Conservation (phyloP, 2,888 invertebrate species). For the Pegoplata infirma region DNA sequence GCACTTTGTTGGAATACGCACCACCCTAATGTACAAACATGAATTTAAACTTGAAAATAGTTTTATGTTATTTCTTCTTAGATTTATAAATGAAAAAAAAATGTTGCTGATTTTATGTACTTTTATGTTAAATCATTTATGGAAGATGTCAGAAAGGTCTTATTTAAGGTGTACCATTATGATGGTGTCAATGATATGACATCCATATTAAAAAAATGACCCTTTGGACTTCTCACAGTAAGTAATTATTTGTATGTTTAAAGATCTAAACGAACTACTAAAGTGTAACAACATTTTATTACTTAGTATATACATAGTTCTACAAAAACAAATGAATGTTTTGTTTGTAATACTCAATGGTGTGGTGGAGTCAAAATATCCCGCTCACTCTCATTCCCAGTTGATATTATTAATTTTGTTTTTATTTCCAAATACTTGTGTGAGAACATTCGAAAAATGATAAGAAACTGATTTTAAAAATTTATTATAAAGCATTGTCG, state of each 20-base stretch:
- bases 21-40: too few species aligned
- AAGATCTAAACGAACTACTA: background rate
- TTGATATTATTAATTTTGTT: too few species aligned
- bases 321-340: background rate
- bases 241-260: background rate
- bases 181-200: background rate
- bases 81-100: background rate
- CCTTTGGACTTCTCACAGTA: background rate
- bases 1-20: too few species aligned
- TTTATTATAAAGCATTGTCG: slow-evolving; percentile 15
- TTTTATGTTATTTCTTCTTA: background rate
- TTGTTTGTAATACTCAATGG: slow-evolving; percentile 5
- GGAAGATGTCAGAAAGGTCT: background rate
- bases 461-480: slow-evolving; percentile 40
- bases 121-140: background rate
- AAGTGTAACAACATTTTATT: background rate
- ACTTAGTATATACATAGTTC: background rate
- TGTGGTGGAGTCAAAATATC: slow-evolving; percentile 1
- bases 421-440: slow-evolving; percentile 17
- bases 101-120: background rate
- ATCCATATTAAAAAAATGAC: background rate
- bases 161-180: background rate
- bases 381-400: background rate
- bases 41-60: too few species aligned
- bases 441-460: slow-evolving; percentile 23